Base-by-base conservation (phyloP, 2,888 invertebrate genomes). In the Neoascia interrupta region DNA sequence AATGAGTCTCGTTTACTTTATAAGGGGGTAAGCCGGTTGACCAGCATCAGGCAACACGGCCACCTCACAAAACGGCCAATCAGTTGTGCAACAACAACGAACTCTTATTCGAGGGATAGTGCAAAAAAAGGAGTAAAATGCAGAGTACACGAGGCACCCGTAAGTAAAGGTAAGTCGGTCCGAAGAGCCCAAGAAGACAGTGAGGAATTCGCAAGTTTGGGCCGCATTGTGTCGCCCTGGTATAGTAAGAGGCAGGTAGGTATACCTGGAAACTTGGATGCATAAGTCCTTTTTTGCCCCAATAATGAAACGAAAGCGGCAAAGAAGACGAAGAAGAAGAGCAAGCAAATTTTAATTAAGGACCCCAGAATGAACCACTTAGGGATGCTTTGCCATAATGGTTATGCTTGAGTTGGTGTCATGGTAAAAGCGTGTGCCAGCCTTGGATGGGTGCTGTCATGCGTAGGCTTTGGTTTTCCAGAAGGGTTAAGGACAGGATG, bases 291-390 rank as follows among this genome's bases (percentile, higher is more conserved):
- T 56, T n/a, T n/a, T 13, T 63, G 49, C 60, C 36, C 51, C 10
- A 31, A 2, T 6, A 6, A 31, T 3, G 31, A n/a, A 60, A 36
- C 21, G 16, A 34, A 18, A 21, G 21, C 13, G 23, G 8, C 4
- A 23, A 15, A 28, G 23, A 36, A 5, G 10, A 60, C 13, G 2
- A 41, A 36, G 39, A 13, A 34, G 47, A 58, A 53, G 39, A 31
- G 16, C n/a, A 49, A 68, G 36, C 31, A 61, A 79, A 72, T 79
- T 73, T 79, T 73, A 79, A 79, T 79, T 79, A 79, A 79, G 68
- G 68, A 61, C 36, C 39, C n/a, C 56, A 61, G 61, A 73, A 73
- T 61, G 61, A 54, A 51, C 73, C 79, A 73, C 79, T 79, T 79
- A 49, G 66, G 54, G 66, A 68, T 61, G 72, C 60, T 41, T 56